These are phyloP conservation scores for Setipinna tenuifilis DNA, from an alignment of 2,797 vertebrate genomes.

Conservation along the genomic window DNA sequence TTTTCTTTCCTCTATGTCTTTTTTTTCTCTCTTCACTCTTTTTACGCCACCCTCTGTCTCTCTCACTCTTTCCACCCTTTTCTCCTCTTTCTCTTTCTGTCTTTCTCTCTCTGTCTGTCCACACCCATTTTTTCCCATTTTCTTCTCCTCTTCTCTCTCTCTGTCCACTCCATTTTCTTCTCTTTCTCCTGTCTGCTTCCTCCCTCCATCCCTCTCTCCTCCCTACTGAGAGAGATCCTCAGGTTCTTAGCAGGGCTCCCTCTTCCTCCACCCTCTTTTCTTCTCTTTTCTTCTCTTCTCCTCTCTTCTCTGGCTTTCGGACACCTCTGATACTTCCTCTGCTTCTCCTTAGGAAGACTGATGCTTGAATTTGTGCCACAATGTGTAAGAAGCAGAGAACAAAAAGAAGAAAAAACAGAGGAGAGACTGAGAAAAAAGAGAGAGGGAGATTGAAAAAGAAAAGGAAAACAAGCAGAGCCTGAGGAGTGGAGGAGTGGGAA, in stretches of 20 bases:
- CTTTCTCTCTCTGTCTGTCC: not conserved
- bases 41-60: too few species aligned
- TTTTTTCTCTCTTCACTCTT: too few species aligned
- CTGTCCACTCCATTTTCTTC: not conserved
- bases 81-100: not conserved
- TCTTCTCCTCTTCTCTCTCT: not conserved
- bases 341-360: not conserved
- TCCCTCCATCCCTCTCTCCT: not conserved
- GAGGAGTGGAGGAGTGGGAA: not conserved
- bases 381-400: too few species aligned
- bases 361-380: not conserved
- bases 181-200: not conserved
- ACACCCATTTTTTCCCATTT: not conserved
- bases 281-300: not conserved
- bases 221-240: too few species aligned
- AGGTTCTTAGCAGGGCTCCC: too few species aligned
- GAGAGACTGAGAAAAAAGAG: too few species aligned
- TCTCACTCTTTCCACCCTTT: slow-evolving; percentile 22
- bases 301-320: not conserved
- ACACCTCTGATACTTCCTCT: not conserved
- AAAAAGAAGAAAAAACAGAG: too few species aligned
- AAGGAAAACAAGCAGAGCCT: not conserved
- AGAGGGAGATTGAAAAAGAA: not conserved
- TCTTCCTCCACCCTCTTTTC: not conserved
- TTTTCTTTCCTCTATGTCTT: too few species aligned